Base-by-base conservation (phyloP, 1,140 invertebrate species). In the Yoshiicerus persimilis region DNA sequence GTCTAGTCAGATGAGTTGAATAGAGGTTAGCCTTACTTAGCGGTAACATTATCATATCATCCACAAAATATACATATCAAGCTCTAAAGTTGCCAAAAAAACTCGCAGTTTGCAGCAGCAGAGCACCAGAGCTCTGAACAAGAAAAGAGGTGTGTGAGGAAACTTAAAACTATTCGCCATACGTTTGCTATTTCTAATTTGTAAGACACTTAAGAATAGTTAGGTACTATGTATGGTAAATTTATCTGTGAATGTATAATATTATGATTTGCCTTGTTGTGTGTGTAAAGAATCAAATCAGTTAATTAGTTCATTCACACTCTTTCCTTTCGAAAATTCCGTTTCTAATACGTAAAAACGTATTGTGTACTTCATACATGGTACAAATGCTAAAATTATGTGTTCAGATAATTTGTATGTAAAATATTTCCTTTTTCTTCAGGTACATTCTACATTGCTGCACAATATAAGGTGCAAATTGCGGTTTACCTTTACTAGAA, bases 231-330 rank as follows among this genome's bases (percentile, higher is more conserved):
- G 13, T 47, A 20, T 47, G n/a, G 47, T 56, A 56, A 56, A 16
- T 56, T 56, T 56, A 56, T n/a, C 47, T 6, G 4, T 47, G 41
- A 47, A 47, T 47, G 11, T 56, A 56, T n/a, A 56, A 56, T 56
- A 56, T 56, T 56, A 56, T 56, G 47, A 56, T 56, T 56, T 56
- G 47, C 47, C 47, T 56, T 16, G 5, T 56, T 56, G 13, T n/a
- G 2, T 80, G 1, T 32, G 34, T 23, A 80, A 32, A 80, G 16
- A 36, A 80, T 80, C 75, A 36, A 80, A 80, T 80, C 75, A 80
- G 75, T 80, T 80, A 80, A 80, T 80, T 32, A 80, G 75, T 80
- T 80, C 75, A 80, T 80, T 80, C 75, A 80, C 75, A 80, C 75
- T 80, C 75, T 80, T 80, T 80, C 75, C n/a, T 36, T 36, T 80